Evolutionary conservation across 2,888 invertebrate species (phyloP), one percentile per base, ranked within the genome.

Genomic region (Drosophila maculinotata): DNA sequence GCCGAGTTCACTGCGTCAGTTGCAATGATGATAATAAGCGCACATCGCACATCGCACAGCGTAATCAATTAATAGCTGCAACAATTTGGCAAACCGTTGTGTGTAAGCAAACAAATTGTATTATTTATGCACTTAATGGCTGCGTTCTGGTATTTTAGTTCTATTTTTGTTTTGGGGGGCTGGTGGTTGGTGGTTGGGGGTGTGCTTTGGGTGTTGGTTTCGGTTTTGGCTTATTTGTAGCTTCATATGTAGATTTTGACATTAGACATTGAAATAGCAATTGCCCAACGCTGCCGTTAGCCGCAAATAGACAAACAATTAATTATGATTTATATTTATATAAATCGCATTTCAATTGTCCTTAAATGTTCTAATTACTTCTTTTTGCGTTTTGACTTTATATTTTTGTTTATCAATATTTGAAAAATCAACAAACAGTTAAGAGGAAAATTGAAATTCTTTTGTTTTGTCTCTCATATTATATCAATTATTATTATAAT

Each of bases 241-340:
- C 30, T 5, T 63, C 51, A 51, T 69, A 52, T 58, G 62, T 81
- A 78, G 66, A 70, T n/a, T n/a, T n/a, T n/a, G n/a, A n/a, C n/a
- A n/a, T n/a, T 83, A 83, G 86, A 83, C 83, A 83, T 83, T 87
- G 71, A 87, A 85, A 80, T 85, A 82, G 79, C 66, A 62, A 57
- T 68, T 58, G 58, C 52, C 69, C 33, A 45, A 51, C 12, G 10
- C 8, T n/a, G 31, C 4, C 52, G 67, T 12, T 30, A 62, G 73
- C 56, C 70, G 60, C 76, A 82, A 76, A 69, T 68, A 87, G 86
- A 82, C 67, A 85, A 82, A 79, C 80, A 76, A 82, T 79, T 82
- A 87, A 69, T 73, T 82, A 73, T 82, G 53, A 53, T 59, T 73
- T 69, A 51, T 64, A 67, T 60, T 26, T 72, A 38, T 76, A 33